Evolutionary conservation across 2,888 invertebrate species (phyloP).

Genomic region (Diarsia dahlii): DNA sequence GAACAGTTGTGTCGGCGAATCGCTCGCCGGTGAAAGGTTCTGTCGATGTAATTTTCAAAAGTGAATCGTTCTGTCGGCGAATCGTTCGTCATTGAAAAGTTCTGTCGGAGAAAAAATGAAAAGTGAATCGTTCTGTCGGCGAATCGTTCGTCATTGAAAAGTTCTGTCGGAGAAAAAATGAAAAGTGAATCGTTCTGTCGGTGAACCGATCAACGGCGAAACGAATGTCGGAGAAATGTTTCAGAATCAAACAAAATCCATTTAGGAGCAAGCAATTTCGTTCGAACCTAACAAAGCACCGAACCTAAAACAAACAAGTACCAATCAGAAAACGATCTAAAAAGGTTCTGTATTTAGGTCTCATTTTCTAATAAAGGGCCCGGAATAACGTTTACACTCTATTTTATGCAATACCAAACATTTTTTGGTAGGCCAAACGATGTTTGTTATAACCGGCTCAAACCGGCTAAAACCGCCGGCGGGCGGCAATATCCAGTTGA

Average conservation of each 20-base stretch:
- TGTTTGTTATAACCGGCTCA: constrained; percentile 54
- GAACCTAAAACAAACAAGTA: constrained; percentile 16
- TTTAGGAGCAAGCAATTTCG: constrained; percentile 10
- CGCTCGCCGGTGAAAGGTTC: no score
- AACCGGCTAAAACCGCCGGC: constrained; percentile 60
- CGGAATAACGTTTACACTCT: constrained; percentile 46
- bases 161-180: no score
- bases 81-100: no score
- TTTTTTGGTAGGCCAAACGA: constrained; percentile 50
- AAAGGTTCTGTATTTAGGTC: constrained; percentile 43
- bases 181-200: no score
- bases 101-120: no score
- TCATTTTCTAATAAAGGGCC: constrained; percentile 44
- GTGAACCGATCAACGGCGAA: no score
- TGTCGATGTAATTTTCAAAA: no score
- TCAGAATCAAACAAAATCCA: neutral
- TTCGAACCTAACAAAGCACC: constrained; percentile 25
- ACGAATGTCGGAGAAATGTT: no score
- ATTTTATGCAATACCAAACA: constrained; percentile 50
- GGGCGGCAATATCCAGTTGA: constrained; percentile 66
- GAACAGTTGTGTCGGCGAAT: no score
- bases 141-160: no score
- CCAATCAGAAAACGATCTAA: constrained; percentile 24
- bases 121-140: no score
- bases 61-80: no score